phyloP scores from a whole-genome alignment of 2,888 invertebrate genomes.

The Pasiphila rectangulata region DNA sequence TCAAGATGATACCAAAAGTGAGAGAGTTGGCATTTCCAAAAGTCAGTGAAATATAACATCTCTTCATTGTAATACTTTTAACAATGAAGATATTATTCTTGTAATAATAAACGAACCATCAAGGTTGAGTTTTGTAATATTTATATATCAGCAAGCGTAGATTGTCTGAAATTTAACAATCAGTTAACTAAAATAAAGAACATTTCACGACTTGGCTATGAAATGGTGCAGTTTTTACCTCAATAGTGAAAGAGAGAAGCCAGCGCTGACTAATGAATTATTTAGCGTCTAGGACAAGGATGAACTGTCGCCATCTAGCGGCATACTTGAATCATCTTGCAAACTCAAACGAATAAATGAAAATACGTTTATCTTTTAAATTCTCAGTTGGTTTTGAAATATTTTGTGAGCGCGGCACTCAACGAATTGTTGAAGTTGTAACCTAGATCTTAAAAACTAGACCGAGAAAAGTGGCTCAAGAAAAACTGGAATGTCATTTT shows the following conservation, averaged over 20 bases:
- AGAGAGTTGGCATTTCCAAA: slow-evolving; percentile 10
- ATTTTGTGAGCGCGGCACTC: background rate
- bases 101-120: too few relatives aligned
- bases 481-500: too few relatives aligned
- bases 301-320: slow-evolving; percentile 34
- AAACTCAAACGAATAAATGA: slow-evolving; percentile 27
- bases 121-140: background rate
- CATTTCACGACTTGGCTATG: slow-evolving; percentile 8
- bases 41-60: background rate
- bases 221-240: slow-evolving; percentile 19
- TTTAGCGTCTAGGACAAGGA: slow-evolving; percentile 38
- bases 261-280: slow-evolving; percentile 42
- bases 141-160: too few relatives aligned
- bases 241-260: slow-evolving; percentile 30
- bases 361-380: slow-evolving; percentile 11
- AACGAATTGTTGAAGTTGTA: background rate
- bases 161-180: background rate
- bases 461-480: background rate
- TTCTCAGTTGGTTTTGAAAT: slow-evolving; percentile 5
- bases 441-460: background rate
- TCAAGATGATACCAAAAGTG: slow-evolving; percentile 37
- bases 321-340: slow-evolving; percentile 29
- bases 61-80: too few relatives aligned
- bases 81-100: too few relatives aligned
- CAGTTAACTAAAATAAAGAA: background rate